Conservation (phyloP, 2,113 vertebrate species). For the Semnornis frantzii region DNA sequence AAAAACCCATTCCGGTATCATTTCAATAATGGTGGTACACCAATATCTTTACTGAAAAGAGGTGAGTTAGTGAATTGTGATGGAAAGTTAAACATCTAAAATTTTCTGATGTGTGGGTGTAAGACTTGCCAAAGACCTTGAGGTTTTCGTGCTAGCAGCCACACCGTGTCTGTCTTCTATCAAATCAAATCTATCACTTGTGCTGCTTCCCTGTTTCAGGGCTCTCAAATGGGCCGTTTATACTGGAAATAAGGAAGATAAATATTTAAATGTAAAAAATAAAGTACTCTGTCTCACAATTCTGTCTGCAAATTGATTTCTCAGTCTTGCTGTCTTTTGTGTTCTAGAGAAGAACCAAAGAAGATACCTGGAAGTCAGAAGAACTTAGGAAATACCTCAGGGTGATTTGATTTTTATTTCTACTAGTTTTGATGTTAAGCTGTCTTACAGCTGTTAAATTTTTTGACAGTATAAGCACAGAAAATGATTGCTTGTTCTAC, state of each 20-base stretch:
- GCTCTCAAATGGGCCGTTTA: background rate
- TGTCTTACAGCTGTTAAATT: background rate
- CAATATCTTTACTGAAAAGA: background rate
- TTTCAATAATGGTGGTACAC: background rate
- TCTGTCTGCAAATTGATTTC: background rate
- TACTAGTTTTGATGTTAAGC: background rate
- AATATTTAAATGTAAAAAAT: background rate
- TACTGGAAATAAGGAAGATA: background rate
- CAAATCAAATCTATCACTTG: fast-evolving
- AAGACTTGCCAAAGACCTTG: background rate
- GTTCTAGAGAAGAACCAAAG: constrained; percentile 85
- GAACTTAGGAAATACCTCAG: constrained; percentile 86
- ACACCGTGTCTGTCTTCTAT: background rate
- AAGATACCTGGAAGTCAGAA: constrained; percentile 93
- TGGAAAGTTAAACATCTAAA: background rate
- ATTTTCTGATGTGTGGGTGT: background rate
- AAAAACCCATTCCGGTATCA: fast-evolving
- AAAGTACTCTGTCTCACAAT: background rate
- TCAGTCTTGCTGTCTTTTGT: background rate
- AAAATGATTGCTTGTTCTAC: background rate
- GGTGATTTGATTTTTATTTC: constrained; percentile 72
- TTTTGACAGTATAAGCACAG: background rate
- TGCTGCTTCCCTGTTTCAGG: background rate
- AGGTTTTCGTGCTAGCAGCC: background rate
- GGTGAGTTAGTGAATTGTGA: background rate